Conservation (phyloP, 2,113 vertebrate genomes). For the Probosciger aterrimus region DNA sequence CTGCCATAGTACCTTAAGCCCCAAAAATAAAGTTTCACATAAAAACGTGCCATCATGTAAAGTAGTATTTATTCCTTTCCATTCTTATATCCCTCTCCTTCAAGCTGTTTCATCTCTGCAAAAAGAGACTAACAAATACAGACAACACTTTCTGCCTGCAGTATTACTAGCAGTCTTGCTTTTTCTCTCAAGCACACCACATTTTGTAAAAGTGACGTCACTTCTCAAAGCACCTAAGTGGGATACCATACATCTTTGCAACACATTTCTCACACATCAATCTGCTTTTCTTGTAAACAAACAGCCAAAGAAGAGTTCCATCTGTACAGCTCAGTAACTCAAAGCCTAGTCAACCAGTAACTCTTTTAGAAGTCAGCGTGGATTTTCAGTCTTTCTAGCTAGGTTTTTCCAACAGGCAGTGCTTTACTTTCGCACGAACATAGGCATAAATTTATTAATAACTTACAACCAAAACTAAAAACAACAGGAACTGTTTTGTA, state of each 20-base stretch:
- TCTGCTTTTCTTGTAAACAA: constrained; percentile 4
- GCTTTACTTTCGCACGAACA: neutral
- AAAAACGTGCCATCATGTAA: rapidly evolving
- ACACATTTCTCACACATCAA: neutral
- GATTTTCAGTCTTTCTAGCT: neutral
- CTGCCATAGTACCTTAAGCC: neutral
- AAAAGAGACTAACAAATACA: neutral
- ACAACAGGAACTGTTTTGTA: neutral
- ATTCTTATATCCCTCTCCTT: neutral
- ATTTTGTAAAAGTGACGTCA: neutral
- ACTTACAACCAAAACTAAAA: neutral
- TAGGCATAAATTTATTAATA: neutral
- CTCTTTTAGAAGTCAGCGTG: neutral
- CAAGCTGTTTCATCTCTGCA: neutral
- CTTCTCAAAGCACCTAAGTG: neutral
- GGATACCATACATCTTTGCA: constrained; percentile 54
- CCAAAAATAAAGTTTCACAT: neutral
- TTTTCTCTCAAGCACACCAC: neutral
- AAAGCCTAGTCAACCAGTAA: neutral
- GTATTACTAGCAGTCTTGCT: neutral
- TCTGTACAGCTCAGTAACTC: constrained; percentile 19
- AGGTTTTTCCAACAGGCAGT: neutral
- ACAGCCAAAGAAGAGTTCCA: neutral
- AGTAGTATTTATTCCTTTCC: neutral
- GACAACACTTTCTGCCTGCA: neutral